These are phyloP conservation scores for Pogonomyrmex californicus DNA, from an alignment of 1,140 invertebrate species.

Conservation along the genomic window DNA sequence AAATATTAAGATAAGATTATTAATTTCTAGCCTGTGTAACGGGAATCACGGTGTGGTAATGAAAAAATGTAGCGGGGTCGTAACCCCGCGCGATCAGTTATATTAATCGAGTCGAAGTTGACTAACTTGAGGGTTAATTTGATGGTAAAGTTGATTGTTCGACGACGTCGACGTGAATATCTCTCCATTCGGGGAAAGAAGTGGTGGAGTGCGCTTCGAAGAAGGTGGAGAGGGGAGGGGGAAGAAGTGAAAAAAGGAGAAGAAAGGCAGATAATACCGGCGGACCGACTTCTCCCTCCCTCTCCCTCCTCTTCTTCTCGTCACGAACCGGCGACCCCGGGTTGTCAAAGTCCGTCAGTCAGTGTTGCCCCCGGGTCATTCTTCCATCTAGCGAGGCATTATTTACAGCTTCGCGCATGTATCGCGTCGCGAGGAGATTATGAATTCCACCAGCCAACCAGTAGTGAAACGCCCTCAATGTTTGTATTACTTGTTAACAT, in stretches of 20 bases:
- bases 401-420: conserved; percentile 67
- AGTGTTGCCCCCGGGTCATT: conserved; percentile 78
- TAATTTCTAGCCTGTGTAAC: not conserved
- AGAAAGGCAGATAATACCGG: conserved; percentile 38
- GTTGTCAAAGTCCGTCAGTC: conserved; percentile 84
- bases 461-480: not conserved
- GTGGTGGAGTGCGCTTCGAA: not conserved
- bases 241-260: conserved; percentile 66
- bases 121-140: conserved; percentile 19
- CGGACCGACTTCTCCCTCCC: conserved; percentile 66
- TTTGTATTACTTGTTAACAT: conserved; percentile 9
- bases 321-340: conserved; percentile 79
- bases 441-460: conserved; percentile 10
- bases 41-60: not conserved
- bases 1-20: not conserved
- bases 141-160: not conserved
- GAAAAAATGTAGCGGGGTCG: not conserved
- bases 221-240: not conserved
- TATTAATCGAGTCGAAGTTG: not conserved
- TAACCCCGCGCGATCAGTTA: not conserved
- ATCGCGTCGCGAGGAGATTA: conserved; percentile 53
- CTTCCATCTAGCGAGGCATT: conserved; percentile 74
- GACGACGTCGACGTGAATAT: conserved; percentile 6
- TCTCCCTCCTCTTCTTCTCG: conserved; percentile 56
- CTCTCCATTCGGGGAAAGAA: conserved; percentile 19